Conservation (phyloP, 2,113 vertebrate species). For the Tor tambroides region DNA sequence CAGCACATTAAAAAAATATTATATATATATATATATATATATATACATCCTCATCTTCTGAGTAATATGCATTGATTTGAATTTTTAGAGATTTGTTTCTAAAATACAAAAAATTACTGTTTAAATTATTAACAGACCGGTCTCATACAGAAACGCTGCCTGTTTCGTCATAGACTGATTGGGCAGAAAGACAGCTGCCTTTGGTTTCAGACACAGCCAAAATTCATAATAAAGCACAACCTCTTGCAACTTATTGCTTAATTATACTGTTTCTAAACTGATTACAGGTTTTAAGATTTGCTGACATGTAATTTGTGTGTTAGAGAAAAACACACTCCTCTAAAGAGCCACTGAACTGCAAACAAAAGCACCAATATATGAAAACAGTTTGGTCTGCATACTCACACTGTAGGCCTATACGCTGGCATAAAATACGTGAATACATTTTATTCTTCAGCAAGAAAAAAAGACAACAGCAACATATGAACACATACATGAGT, state of each 20-base stretch:
- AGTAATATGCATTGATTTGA: too few species aligned
- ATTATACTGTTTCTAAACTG: background rate
- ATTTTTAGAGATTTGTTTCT: too few species aligned
- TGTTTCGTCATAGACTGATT: background rate
- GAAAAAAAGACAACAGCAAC: background rate
- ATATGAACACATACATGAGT: background rate
- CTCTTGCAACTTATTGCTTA: slow-evolving; percentile 3
- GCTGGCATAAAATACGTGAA: background rate
- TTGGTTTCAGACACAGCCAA: slow-evolving; percentile 5
- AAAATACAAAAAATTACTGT: too few species aligned
- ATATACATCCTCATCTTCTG: too few species aligned
- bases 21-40: too few species aligned
- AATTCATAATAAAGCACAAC: background rate
- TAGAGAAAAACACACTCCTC: slow-evolving; percentile 16
- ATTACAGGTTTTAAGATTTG: slow-evolving; percentile 16
- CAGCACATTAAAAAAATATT: background rate
- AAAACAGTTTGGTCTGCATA: background rate
- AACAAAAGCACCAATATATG: background rate
- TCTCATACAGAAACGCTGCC: background rate
- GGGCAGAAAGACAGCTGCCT: background rate
- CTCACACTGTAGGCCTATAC: background rate
- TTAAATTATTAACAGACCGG: too few species aligned
- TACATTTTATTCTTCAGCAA: background rate
- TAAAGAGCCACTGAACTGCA: background rate
- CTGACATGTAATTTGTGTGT: slow-evolving; percentile 3